These are phyloP conservation scores for Paraplagusia blochii DNA, from an alignment of 2,113 vertebrate genomes.

Conservation along the genomic window DNA sequence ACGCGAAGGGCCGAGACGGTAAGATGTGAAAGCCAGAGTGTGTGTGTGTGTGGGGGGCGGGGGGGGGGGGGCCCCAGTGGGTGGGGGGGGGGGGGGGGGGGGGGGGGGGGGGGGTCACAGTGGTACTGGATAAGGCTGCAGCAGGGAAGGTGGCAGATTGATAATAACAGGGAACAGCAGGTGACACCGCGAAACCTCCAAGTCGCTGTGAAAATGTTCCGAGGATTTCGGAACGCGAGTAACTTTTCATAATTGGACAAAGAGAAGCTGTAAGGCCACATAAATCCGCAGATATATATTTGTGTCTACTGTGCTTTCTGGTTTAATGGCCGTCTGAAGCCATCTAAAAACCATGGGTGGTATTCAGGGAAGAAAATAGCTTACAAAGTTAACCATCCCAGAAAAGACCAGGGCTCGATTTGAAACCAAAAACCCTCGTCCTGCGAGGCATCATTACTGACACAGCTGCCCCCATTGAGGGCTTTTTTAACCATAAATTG, in stretches of 20 bases:
- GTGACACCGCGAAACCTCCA: conserved; percentile 47
- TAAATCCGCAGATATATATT: conserved; percentile 7
- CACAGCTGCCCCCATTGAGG: background rate
- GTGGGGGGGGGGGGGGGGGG: conserved; percentile 32
- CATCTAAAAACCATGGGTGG: background rate
- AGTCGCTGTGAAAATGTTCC: conserved; percentile 42
- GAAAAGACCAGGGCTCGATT: background rate
- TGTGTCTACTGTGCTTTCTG: conserved; percentile 11
- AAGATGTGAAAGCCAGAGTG: conserved; percentile 34
- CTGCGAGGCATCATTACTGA: conserved; percentile 3
- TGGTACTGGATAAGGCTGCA: conserved; percentile 36
- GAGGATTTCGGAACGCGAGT: conserved; percentile 21
- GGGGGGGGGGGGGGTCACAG: conserved; percentile 35
- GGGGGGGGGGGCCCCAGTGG: conserved; percentile 33
- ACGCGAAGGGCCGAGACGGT: conserved; percentile 27
- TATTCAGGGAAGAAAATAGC: background rate
- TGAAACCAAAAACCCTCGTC: background rate
- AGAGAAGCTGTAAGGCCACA: conserved; percentile 32
- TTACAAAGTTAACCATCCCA: conserved; percentile 6
- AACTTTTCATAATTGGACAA: conserved; percentile 52
- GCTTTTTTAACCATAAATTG: conserved; percentile 42
- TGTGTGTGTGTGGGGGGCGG: conserved; percentile 27
- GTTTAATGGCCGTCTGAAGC: background rate
- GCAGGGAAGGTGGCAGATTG: conserved; percentile 28
- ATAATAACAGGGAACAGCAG: conserved; percentile 46